These are phyloP conservation scores for Microtus montanus DNA, from an alignment of 2,113 vertebrate species.

Conservation along the genomic window DNA sequence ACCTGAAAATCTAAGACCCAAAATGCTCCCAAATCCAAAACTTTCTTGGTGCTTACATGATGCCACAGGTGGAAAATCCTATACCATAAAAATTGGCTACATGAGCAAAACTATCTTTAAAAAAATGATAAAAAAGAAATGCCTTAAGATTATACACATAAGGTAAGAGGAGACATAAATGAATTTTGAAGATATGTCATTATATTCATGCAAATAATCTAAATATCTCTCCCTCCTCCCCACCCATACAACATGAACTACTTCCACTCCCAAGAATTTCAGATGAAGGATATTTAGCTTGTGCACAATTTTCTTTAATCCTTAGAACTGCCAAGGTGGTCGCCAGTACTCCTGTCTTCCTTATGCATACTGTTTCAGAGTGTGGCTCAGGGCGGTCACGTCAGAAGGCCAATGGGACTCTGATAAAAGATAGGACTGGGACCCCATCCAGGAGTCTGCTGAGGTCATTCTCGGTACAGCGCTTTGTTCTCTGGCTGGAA, in stretches of 20 bases:
- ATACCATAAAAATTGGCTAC: background rate
- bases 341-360: background rate
- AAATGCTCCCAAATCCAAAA: background rate
- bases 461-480: accelerated
- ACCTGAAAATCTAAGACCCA: background rate
- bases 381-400: background rate
- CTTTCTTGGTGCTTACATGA: background rate
- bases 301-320: background rate
- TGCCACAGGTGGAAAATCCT: background rate
- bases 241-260: background rate
- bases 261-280: background rate
- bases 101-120: background rate
- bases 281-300: background rate
- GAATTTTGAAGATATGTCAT: background rate
- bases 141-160: background rate
- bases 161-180: background rate
- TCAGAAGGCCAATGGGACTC: background rate
- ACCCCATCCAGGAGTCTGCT: background rate
- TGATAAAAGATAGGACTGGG: background rate
- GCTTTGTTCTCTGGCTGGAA: background rate
- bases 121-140: background rate
- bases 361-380: background rate
- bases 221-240: background rate
- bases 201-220: background rate
- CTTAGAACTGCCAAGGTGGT: background rate